Percentiles rank a stretch among this genome's conserved stretches.
Evolutionary conservation across 1,140 invertebrate species (phyloP).

Genomic region (Hycleus cichorii): DNA sequence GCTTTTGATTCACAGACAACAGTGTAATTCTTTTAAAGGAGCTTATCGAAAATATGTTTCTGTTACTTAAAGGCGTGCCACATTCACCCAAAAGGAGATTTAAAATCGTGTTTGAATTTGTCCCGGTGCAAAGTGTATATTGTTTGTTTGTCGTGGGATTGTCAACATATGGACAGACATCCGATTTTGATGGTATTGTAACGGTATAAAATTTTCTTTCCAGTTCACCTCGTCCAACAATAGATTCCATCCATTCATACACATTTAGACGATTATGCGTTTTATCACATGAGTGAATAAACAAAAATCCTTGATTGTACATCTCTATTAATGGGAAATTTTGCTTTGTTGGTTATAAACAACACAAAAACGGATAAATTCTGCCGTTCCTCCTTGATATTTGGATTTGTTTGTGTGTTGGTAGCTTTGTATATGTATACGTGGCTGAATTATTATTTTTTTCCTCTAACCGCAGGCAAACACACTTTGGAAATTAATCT

Average conservation of each 20-base stretch:
- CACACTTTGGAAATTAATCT: constrained; percentile 18
- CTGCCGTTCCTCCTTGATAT: too few relatives aligned
- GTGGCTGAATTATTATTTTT: constrained; percentile 8
- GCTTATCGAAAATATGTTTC: constrained; percentile 35
- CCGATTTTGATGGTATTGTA: constrained; percentile 15
- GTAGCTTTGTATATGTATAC: too few relatives aligned
- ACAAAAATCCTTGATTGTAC: not conserved
- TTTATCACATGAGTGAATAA: constrained; percentile 19
- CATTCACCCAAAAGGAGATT: constrained; percentile 12
- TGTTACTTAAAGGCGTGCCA: constrained; percentile 10
- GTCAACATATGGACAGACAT: constrained; percentile 4
- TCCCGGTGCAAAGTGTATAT: not conserved
- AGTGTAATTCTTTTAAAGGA: constrained; percentile 32
- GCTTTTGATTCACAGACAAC: too few relatives aligned
- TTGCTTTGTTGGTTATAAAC: too few relatives aligned
- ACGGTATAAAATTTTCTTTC: constrained; percentile 8
- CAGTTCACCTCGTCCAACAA: constrained; percentile 28
- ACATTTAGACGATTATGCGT: constrained; percentile 21
- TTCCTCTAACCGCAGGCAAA: constrained; percentile 2
- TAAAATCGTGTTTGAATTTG: constrained; percentile 5
- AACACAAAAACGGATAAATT: too few relatives aligned
- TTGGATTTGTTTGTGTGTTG: too few relatives aligned
- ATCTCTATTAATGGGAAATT: too few relatives aligned
- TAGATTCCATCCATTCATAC: constrained; percentile 20
- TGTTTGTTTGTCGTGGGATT: constrained; percentile 16